Base-by-base conservation (phyloP, 1,140 invertebrate genomes). In the Hycleus cichorii region DNA sequence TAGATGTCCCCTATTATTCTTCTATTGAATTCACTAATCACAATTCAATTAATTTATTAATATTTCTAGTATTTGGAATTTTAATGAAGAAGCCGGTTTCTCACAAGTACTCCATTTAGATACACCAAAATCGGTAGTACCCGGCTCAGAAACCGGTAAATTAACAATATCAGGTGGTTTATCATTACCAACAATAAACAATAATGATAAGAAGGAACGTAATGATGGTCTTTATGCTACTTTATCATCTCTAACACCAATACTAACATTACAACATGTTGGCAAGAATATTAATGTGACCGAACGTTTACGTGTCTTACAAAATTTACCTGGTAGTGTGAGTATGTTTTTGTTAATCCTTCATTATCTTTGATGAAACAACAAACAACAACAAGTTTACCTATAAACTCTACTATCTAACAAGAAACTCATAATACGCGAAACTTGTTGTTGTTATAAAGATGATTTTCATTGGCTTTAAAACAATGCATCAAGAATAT, bases 21-120 rank as follows among this genome's bases (percentile, higher is more conserved):
- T 50, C 24, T 7, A 52, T 25, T 58, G n/a, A 24, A 18, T 39
- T 43, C 9, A 57, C 12, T 25, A 32, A 12, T 9, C 9, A 43
- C n/a, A 47, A 57, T 49, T 58, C 4, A 25, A 43, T 4, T 12
- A n/a, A 3, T 26, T 18, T 18, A 18, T 18, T 18, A 18, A 18
- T 18, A 18, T 2, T 76, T 72, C 25, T 72, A 83, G 82, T 69
- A 78, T 84, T 47, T 84, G 82, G 81, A 83, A 83, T 64, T 83
- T 82, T 72, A 83, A 84, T 64, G 82, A 84, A 58, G 82, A 84
- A 73, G 80, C 82, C 3, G 83, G 83, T 3, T 84, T 82, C 65
- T 83, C 81, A 3, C 82, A 84, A 78, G 82, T 84, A 0, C 66
- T 84, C 0, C 82, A 83, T 65, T 73, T 84, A 4, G 80, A 82